Evolutionary conservation across 2,113 vertebrate genomes (phyloP).

Genomic region (Falco punctatus): DNA sequence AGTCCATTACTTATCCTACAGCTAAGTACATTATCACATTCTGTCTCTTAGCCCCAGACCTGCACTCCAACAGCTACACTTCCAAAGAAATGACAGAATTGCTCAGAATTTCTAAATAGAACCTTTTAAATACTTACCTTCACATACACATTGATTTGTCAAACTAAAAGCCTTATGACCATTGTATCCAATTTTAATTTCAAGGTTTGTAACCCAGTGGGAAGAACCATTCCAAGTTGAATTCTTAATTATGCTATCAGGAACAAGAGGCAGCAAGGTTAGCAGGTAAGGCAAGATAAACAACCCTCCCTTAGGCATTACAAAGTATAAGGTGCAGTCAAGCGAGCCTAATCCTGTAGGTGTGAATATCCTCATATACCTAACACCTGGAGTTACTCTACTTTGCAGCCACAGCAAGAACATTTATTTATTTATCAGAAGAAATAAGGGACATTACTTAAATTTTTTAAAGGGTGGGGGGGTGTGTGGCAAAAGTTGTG

Average conservation of each 20-base stretch:
- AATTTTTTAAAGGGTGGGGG: neutral
- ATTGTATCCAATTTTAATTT: conserved; percentile 60
- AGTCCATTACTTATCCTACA: neutral
- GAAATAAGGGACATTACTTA: conserved; percentile 5
- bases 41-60: neutral
- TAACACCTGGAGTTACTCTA: conserved; percentile 26
- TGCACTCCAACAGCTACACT: neutral
- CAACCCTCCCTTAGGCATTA: conserved; percentile 36
- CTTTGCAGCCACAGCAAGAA: neutral
- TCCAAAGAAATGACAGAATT: neutral
- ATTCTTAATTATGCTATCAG: conserved; percentile 72
- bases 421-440: conserved; percentile 42
- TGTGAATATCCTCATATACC: conserved; percentile 60
- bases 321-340: conserved; percentile 51
- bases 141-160: conserved; percentile 6
- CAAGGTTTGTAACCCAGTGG: conserved; percentile 64
- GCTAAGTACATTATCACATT: neutral
- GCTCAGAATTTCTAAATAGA: neutral
- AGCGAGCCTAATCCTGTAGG: conserved; percentile 67
- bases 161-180: conserved; percentile 47
- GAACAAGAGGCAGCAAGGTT: conserved; percentile 54
- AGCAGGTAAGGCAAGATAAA: conserved; percentile 58
- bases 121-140: conserved; percentile 48
- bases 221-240: conserved; percentile 49
- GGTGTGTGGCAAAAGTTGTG: neutral